Conservation (phyloP, 2,113 vertebrate genomes). For the Microcebus tavaratra region DNA sequence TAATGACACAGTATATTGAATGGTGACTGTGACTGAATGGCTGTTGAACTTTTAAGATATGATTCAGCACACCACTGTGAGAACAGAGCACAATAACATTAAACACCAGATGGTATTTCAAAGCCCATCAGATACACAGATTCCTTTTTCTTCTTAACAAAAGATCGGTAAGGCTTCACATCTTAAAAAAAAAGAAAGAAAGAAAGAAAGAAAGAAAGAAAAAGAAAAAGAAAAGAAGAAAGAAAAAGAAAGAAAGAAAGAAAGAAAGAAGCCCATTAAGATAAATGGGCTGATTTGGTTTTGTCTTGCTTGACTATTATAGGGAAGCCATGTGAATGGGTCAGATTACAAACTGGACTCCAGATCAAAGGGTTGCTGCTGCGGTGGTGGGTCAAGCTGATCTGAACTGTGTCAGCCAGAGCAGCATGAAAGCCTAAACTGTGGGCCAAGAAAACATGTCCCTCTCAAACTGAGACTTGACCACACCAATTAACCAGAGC, state of each 20-base stretch:
- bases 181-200: slow-evolving; percentile 67
- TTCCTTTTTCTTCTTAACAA: slow-evolving; percentile 83
- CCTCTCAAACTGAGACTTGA: slow-evolving; percentile 56
- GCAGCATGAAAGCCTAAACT: slow-evolving; percentile 83
- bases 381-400: slow-evolving; percentile 79
- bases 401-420: slow-evolving; percentile 82
- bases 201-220: too few species aligned
- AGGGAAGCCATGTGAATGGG: slow-evolving; percentile 83
- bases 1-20: slow-evolving; percentile 81
- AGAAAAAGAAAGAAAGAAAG: too few species aligned
- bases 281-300: slow-evolving; percentile 86
- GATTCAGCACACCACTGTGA: slow-evolving; percentile 80
- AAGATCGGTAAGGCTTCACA: slow-evolving; percentile 80
- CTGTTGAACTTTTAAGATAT: slow-evolving; percentile 86
- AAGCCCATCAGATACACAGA: slow-evolving; percentile 85
- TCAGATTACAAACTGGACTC: slow-evolving; percentile 82
- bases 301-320: slow-evolving; percentile 84
- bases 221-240: not conserved
- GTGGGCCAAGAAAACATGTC: slow-evolving; percentile 62
- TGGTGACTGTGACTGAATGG: slow-evolving; percentile 78
- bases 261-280: slow-evolving; percentile 77
- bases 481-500: slow-evolving; percentile 74
- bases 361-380: slow-evolving; percentile 83
- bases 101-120: slow-evolving; percentile 87
- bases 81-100: slow-evolving; percentile 83